phyloP scores from a whole-genome alignment of 2,888 invertebrate genomes.

The Beris chalybata region DNA sequence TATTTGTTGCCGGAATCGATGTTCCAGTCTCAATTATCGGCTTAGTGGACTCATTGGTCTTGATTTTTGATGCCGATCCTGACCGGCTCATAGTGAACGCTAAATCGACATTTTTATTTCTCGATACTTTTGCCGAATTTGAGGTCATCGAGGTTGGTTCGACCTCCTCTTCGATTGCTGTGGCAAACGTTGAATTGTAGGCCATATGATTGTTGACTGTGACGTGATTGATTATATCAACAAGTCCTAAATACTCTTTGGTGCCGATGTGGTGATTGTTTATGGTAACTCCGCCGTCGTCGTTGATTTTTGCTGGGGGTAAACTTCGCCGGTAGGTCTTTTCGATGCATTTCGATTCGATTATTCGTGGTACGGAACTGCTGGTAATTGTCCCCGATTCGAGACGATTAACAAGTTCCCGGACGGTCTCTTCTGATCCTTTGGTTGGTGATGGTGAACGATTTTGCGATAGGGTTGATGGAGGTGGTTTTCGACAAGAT shows the following conservation, averaged over 20 bases:
- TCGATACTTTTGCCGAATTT: constrained; percentile 48
- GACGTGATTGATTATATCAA: constrained; percentile 47
- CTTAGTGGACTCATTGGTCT: background rate
- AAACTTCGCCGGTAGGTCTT: constrained; percentile 36
- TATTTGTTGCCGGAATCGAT: background rate
- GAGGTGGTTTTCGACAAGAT: constrained; percentile 36
- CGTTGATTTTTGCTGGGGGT: constrained; percentile 24
- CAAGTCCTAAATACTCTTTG: constrained; percentile 46
- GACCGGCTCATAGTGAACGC: constrained; percentile 44
- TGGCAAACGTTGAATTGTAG: constrained; percentile 40
- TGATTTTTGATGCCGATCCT: constrained; percentile 15
- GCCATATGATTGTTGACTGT: constrained; percentile 57
- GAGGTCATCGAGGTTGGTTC: constrained; percentile 29
- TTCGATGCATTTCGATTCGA: constrained; percentile 46
- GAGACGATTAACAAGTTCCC: constrained; percentile 54
- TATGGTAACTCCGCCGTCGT: constrained; percentile 50
- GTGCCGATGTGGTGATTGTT: constrained; percentile 56
- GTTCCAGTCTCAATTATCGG: background rate
- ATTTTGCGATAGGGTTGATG: constrained; percentile 11
- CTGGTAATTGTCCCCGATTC: constrained; percentile 46
- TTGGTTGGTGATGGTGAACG: constrained; percentile 31
- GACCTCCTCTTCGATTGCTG: constrained; percentile 25
- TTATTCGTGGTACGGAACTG: constrained; percentile 44
- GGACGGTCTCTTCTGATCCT: constrained; percentile 50
- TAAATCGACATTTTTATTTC: constrained; percentile 57